A percentile compares a stretch with the other conserved stretches of the same genome.
phyloP scores from a whole-genome alignment of 2,113 vertebrate genomes.

The Panthera leo region DNA sequence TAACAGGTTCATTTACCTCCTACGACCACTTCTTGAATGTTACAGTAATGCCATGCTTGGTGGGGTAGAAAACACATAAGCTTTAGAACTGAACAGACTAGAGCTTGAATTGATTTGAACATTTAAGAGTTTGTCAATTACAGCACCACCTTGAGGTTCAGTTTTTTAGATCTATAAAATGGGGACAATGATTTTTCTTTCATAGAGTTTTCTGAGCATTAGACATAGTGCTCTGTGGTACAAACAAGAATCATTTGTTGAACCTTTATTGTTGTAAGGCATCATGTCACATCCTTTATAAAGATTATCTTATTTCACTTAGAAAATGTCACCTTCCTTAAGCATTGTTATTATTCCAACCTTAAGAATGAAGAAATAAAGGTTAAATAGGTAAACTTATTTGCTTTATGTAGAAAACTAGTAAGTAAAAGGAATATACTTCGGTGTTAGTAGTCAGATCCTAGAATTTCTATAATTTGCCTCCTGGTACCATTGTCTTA shows the following conservation, averaged over 20 bases:
- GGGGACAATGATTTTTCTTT: neutral
- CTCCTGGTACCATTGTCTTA: neutral
- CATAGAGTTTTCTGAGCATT: neutral
- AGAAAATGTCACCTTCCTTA: neutral
- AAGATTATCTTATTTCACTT: neutral
- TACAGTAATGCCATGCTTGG: conserved; percentile 64
- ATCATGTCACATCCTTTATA: neutral
- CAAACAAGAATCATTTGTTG: neutral
- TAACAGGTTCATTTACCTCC: conserved; percentile 71
- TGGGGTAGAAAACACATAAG: conserved; percentile 67
- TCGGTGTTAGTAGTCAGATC: neutral
- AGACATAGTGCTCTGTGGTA: neutral
- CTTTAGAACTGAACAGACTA: conserved; percentile 38
- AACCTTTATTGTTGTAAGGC: neutral
- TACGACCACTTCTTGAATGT: conserved; percentile 56
- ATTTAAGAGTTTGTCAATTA: conserved; percentile 51
- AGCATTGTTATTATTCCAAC: neutral
- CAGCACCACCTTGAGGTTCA: neutral
- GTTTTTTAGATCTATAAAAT: neutral
- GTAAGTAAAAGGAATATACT: neutral
- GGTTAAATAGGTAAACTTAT: neutral
- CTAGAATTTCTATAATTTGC: neutral
- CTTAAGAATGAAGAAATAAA: neutral
- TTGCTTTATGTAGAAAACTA: neutral
- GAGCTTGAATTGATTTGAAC: neutral